A percentile compares a stretch with the other conserved stretches of the same genome.
Evolutionary conservation across 1,140 invertebrate species (phyloP).

Genomic region (Stratiolaelaps scimitus): DNA sequence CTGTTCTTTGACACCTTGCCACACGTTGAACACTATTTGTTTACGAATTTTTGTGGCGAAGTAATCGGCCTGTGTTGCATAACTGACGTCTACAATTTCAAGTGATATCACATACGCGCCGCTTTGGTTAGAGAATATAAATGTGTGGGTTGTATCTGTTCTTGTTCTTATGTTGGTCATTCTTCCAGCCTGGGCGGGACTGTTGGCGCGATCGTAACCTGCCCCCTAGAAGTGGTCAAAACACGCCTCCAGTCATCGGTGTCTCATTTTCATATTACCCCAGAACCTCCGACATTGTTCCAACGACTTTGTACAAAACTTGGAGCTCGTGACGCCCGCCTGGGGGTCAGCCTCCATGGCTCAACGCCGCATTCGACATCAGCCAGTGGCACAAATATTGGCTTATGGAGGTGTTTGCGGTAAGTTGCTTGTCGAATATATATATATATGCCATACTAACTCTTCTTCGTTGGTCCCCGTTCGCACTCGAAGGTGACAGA

Average conservation of each 20-base stretch:
- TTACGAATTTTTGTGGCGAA: no score
- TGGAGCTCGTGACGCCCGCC: slow-evolving; percentile 6
- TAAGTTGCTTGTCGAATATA: slow-evolving; percentile 29
- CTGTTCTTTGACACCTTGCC: no score
- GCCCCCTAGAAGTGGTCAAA: slow-evolving; percentile 96
- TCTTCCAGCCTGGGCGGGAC: slow-evolving; percentile 82
- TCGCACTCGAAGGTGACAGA: no score
- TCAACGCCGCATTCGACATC: slow-evolving; percentile 29
- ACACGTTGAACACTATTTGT: no score
- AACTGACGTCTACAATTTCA: no score
- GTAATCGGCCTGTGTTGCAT: no score
- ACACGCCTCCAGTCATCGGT: slow-evolving; percentile 84
- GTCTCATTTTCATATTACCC: slow-evolving; percentile 37
- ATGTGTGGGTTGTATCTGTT: no score
- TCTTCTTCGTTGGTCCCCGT: no score
- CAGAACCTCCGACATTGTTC: slow-evolving; percentile 36
- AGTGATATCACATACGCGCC: no score
- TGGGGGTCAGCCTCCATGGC: slow-evolving; percentile 32
- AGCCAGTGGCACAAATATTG: slow-evolving; percentile 27
- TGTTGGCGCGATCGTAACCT: slow-evolving; percentile 86
- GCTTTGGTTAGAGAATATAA: no score
- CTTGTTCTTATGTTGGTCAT: no score
- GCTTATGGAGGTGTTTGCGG: slow-evolving; percentile 36
- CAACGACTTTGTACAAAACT: background rate
- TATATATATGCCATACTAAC: no score